Evolutionary conservation across 2,888 invertebrate species (phyloP), one percentile per base, ranked within the genome.

Genomic region (Phyllotreta cruciferae): DNA sequence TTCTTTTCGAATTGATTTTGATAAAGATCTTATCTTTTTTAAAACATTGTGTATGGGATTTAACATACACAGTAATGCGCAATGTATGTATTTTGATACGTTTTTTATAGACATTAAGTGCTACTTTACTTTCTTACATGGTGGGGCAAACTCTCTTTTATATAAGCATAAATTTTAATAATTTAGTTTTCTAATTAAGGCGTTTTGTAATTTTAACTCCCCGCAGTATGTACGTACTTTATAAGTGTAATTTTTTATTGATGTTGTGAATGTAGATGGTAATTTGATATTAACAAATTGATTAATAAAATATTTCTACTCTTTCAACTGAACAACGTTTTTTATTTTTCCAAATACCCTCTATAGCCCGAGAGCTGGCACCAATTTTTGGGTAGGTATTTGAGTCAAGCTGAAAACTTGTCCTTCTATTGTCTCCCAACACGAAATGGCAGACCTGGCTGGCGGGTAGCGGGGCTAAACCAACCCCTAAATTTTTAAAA

Each of bases 221-320:
- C 63, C 63, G 63, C 63, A 55, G 62, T 63, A 63, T 70, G 64
- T 63, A 65, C 53, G 41, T 49, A 50, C 37, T 70, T 73, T 70
- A 64, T 72, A 73, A 71, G 69, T 73, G 68, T 71, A 71, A 64
- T 70, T 72, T 56, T 74, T 70, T 72, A 72, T 71, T 71, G 70
- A 66, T 73, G 73, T 74, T 69, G 73, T 74, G 72, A 66, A 65
- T 67, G 70, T 73, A 73, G 70, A 45, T 34, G 64, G 70, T 70
- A 71, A 69, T 72, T 72, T 69, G 65, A 66, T 71, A 71, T 67
- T 66, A 66, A 65, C 64, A 66, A 68, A 65, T 10, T 62, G 47
- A 60, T 42, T 60, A 56, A 64, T 67, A 66, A 69, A 68, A 66
- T 65, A 69, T 66, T 66, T 66, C 68, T 66, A 68, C 60, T 61